Conservation (phyloP, 2,888 invertebrate genomes). For the Ennomos quercinarius region DNA sequence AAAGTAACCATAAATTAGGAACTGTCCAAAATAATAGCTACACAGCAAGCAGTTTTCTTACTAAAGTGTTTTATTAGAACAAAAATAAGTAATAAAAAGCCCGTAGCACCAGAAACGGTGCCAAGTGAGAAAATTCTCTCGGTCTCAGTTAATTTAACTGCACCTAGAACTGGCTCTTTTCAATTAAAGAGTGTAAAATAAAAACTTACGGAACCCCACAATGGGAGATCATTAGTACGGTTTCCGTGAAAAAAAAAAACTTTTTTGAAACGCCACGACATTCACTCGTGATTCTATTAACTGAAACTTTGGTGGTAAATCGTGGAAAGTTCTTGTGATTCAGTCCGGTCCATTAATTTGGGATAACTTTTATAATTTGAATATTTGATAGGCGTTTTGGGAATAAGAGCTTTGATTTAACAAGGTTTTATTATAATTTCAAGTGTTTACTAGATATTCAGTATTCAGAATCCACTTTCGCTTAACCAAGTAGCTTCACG, state of each 20-base stretch:
- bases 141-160: conserved; percentile 46
- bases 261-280: conserved; percentile 65
- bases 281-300: conserved; percentile 66
- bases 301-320: conserved; percentile 57
- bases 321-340: conserved; percentile 52
- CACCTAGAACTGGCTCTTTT: conserved; percentile 48
- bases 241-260: conserved; percentile 42
- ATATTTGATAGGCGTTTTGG: conserved; percentile 28
- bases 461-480: too few relatives aligned
- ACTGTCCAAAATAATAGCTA: too few relatives aligned
- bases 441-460: too few relatives aligned
- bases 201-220: conserved; percentile 60
- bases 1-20: too few relatives aligned
- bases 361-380: conserved; percentile 43
- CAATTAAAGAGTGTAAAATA: conserved; percentile 62
- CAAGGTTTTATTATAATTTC: too few relatives aligned
- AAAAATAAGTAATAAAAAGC: conserved; percentile 16
- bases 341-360: conserved; percentile 53
- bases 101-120: conserved; percentile 27
- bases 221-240: conserved; percentile 62
- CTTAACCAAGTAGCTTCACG: too few relatives aligned
- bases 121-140: conserved; percentile 40
- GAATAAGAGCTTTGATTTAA: conserved; percentile 5
- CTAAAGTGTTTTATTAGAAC: conserved; percentile 12
- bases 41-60: too few relatives aligned